Base-by-base conservation (phyloP, 2,888 invertebrate genomes). In the Abrostola triplasia region DNA sequence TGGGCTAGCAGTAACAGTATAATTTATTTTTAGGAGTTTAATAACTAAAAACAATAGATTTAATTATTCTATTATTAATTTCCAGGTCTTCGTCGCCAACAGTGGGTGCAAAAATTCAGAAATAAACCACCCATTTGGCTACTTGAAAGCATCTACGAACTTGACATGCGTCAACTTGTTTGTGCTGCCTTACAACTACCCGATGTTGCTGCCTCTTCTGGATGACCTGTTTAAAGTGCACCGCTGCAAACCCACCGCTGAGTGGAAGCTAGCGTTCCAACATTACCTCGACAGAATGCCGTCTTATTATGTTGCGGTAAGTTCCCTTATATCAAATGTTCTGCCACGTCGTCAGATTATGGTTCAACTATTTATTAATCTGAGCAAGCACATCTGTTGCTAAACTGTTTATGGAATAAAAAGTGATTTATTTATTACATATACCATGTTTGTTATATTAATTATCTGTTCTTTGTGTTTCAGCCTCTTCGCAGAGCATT, bases 181-280 rank as follows among this genome's bases (percentile, higher is more conserved):
- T 91, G 98, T 99, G 6, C 96, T 99, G 96, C 99, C 99, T 36
- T 99, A 99, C 95, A 99, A 99, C 93, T 99, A 99, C 91, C 99
- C 99, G 1, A 97, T 98, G 41, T 92, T 99, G 40, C 92, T 99
- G 83, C 98, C 99, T 0, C 93, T 99, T 9, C 93, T 99, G 37
- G 99, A 99, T 84, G 99, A 99, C 86, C 92, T 99, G 59, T 98
- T 98, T 88, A 98, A 99, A 92, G 97, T 98, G 70, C 98, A 98
- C 88, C 96, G 98, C 57, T 96, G 98, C 91, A 99, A 99, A 90
- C 98, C 98, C 6, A 97, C 98, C 10, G 97, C 97, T 53, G 98
- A 99, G 87, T 99, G 99, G 98, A 96, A 98, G 84, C 96, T 97
- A 60, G 97, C 98, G 73, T 99, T 99, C 92, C 98, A 98, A 80